These are phyloP conservation scores for Drosophila nr. perissopoda DNA, from an alignment of 2,888 invertebrate genomes.

Conservation along the genomic window DNA sequence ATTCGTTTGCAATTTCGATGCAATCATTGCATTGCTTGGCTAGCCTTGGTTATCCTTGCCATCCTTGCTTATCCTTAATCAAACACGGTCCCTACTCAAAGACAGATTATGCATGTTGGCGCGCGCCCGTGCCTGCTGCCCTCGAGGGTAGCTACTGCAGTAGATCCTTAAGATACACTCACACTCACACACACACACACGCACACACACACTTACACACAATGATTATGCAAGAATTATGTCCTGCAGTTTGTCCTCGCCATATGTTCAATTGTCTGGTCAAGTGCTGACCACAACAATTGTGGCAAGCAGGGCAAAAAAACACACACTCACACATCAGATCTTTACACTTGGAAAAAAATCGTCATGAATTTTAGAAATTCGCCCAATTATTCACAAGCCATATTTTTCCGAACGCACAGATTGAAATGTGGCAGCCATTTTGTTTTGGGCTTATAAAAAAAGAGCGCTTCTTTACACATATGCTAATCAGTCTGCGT, in stretches of 20 bases:
- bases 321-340: background rate
- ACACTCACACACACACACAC: constrained; percentile 3
- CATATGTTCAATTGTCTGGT: constrained; percentile 55
- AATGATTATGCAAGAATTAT: constrained; percentile 66
- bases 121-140: constrained; percentile 40
- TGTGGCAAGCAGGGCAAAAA: constrained; percentile 24
- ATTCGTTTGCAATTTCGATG: constrained; percentile 67
- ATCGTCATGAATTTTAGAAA: background rate
- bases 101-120: constrained; percentile 70
- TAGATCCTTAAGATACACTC: constrained; percentile 46
- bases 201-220: constrained; percentile 15
- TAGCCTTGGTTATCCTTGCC: constrained; percentile 13
- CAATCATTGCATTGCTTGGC: constrained; percentile 47
- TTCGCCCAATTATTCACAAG: background rate
- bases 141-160: constrained; percentile 26
- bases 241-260: constrained; percentile 31
- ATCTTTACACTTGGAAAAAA: background rate
- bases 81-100: constrained; percentile 56
- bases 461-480: constrained; percentile 21
- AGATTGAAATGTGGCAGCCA: constrained; percentile 32
- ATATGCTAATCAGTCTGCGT: constrained; percentile 62
- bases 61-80: constrained; percentile 49
- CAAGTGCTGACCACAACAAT: constrained; percentile 66
- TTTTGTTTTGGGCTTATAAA: constrained; percentile 19
- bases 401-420: background rate